These are phyloP conservation scores for Microtus montanus DNA, from an alignment of 2,113 vertebrate species.

Conservation along the genomic window DNA sequence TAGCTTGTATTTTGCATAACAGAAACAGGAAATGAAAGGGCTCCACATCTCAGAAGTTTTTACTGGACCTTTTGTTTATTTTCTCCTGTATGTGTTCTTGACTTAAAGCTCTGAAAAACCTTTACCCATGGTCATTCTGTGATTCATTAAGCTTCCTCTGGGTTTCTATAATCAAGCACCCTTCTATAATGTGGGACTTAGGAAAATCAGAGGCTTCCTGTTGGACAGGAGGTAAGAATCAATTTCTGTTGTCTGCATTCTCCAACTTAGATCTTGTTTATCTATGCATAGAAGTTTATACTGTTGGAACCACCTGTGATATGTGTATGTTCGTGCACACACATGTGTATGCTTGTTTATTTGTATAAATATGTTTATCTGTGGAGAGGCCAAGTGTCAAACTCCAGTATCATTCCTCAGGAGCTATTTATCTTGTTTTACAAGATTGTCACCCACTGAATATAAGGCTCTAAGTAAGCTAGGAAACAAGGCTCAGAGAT, in stretches of 20 bases:
- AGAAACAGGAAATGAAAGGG: too few species aligned
- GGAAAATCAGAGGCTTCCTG: background rate
- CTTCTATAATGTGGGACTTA: background rate
- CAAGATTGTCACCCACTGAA: background rate
- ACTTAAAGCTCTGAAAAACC: too few species aligned
- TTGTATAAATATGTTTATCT: background rate
- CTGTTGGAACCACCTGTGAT: background rate
- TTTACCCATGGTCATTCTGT: background rate
- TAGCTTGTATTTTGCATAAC: too few species aligned
- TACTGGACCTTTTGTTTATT: too few species aligned
- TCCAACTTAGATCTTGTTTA: background rate
- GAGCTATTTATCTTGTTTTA: background rate
- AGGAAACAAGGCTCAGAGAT: background rate
- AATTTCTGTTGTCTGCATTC: background rate
- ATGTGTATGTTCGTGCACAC: too few species aligned
- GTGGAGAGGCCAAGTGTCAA: background rate
- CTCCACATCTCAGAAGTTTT: too few species aligned
- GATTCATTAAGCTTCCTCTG: background rate
- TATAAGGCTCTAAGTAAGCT: too few species aligned
- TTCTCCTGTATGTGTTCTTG: too few species aligned
- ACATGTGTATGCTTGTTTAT: background rate
- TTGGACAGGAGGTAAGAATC: background rate
- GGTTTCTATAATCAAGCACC: background rate
- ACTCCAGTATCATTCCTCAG: background rate
- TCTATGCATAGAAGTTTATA: background rate